Evolutionary conservation across 2,797 vertebrate genomes (phyloP).

Genomic region (Lepidocolaptes lacrymiger): DNA sequence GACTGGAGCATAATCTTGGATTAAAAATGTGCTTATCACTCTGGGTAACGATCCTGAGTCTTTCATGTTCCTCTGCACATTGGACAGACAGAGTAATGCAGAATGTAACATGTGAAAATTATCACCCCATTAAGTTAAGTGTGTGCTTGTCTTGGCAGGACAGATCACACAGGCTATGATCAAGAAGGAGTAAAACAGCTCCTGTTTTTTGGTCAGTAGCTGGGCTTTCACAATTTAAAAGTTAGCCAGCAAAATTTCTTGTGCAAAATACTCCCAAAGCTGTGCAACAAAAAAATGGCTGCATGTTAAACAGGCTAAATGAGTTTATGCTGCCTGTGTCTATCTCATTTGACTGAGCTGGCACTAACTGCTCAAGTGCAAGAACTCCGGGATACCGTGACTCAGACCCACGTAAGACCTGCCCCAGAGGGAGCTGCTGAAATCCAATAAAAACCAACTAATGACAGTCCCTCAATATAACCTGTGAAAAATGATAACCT

Average conservation of each 20-base stretch:
- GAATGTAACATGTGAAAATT: neutral
- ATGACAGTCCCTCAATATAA: neutral
- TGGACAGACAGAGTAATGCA: neutral
- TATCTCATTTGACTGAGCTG: neutral
- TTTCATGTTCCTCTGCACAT: neutral
- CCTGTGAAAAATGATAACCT: neutral
- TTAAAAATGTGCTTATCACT: neutral
- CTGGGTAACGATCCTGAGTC: neutral
- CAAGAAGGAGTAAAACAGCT: neutral
- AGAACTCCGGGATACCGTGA: neutral
- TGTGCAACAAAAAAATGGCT: neutral
- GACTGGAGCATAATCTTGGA: neutral
- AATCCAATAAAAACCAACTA: neutral
- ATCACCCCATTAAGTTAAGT: neutral
- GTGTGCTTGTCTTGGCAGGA: neutral
- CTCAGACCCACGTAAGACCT: neutral
- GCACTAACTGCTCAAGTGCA: neutral
- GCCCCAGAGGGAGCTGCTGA: neutral
- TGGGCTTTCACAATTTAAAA: neutral
- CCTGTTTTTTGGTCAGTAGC: neutral
- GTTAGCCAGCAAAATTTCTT: neutral
- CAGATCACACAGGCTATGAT: neutral
- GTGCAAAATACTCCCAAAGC: neutral
- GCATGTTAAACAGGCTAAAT: neutral
- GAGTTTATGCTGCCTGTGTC: neutral